Conservation (phyloP, 1,140 invertebrate species). For the Cherax quadricarinatus region DNA sequence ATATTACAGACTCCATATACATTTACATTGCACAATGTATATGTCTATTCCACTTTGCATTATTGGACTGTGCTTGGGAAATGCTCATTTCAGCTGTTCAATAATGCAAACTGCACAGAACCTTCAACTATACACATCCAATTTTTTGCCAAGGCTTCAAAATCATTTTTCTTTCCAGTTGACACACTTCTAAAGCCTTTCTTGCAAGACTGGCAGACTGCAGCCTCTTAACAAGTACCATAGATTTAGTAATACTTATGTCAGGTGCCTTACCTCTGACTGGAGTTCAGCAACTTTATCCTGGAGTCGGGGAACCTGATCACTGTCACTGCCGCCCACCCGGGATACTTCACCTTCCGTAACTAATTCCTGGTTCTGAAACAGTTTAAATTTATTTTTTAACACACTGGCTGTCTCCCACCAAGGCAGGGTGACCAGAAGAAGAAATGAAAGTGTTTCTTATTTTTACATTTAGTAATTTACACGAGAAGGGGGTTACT, state of each 20-base stretch:
- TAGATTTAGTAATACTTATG: not conserved
- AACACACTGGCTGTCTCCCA: no score
- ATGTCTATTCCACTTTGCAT: not conserved
- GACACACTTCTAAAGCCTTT: not conserved
- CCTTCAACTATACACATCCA: not conserved
- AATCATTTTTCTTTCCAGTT: not conserved
- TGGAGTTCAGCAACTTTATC: conserved; percentile 93
- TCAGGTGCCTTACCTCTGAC: conserved; percentile 85
- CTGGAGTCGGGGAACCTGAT: conserved; percentile 90
- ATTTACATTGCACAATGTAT: not conserved
- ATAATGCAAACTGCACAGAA: not conserved
- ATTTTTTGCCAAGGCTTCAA: not conserved
- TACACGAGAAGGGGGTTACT: no score
- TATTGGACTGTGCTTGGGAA: not conserved
- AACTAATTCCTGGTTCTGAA: conserved; percentile 93
- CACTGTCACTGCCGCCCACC: conserved; percentile 85
- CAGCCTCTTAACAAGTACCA: not conserved
- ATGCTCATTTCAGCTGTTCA: not conserved
- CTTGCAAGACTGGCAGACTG: not conserved
- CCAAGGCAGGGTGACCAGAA: no score
- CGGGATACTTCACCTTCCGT: conserved; percentile 91
- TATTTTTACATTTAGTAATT: no score
- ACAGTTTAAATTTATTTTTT: conserved; percentile 26
- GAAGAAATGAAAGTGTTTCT: no score
- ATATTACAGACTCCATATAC: not conserved